Conservation (phyloP, 2,113 vertebrate species). For the Clinocottus analis region DNA sequence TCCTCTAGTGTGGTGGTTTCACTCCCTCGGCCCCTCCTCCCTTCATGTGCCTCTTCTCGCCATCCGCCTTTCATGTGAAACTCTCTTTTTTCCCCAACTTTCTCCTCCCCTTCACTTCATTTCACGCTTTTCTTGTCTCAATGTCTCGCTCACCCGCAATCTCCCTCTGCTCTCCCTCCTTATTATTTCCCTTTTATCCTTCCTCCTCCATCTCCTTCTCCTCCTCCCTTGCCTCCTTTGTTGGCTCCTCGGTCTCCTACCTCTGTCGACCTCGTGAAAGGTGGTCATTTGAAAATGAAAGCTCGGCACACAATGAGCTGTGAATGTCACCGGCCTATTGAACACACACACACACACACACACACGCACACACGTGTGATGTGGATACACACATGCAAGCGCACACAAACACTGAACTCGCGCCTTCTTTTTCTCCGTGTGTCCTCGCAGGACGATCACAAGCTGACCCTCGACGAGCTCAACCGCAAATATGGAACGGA, state of each 20-base stretch:
- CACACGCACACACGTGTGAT: neutral
- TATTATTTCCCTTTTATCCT: neutral
- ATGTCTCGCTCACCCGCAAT: too few relatives aligned
- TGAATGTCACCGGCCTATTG: conserved; percentile 50
- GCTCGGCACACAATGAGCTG: conserved; percentile 28
- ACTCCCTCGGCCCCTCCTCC: neutral
- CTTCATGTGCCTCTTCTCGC: too few relatives aligned
- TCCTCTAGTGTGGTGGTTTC: neutral
- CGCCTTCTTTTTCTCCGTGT: conserved; percentile 25
- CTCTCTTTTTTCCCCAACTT: neutral
- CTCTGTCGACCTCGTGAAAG: neutral
- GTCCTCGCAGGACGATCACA: conserved; percentile 93
- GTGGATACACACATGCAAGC: neutral
- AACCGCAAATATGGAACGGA: conserved; percentile 96
- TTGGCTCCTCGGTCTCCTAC: neutral
- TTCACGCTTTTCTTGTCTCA: neutral
- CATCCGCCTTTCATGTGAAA: neutral
- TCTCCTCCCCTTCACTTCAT: neutral
- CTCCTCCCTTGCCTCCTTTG: neutral
- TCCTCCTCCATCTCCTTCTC: too few relatives aligned
- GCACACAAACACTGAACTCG: conserved; percentile 20
- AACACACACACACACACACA: neutral
- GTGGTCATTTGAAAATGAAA: conserved; percentile 38
- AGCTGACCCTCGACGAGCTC: conserved; percentile 94
- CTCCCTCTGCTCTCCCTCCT: neutral